Percentiles rank a stretch among this genome's conserved stretches.
Conservation (phyloP, 1,140 invertebrate species). For the Holotrichia oblita region DNA sequence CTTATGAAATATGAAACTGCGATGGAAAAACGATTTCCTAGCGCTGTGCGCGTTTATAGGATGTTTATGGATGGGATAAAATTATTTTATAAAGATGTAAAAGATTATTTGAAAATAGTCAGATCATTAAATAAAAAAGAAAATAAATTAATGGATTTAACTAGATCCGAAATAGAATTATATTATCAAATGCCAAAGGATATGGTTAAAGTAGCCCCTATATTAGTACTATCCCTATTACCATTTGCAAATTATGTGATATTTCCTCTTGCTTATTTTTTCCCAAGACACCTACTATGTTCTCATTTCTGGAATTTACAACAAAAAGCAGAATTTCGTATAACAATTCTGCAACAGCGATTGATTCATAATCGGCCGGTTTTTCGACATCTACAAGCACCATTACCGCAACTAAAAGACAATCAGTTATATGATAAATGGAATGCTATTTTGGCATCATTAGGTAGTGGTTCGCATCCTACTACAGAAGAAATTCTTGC, state of each 20-base stretch:
- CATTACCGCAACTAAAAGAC: constrained; percentile 65
- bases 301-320: constrained; percentile 88
- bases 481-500: constrained; percentile 70
- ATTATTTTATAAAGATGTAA: constrained; percentile 79
- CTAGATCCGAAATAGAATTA: constrained; percentile 75
- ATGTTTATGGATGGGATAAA: constrained; percentile 81
- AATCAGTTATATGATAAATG: constrained; percentile 65
- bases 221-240: constrained; percentile 78
- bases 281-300: constrained; percentile 75
- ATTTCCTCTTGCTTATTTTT: constrained; percentile 84
- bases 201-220: constrained; percentile 71
- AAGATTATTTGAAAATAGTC: constrained; percentile 72
- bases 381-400: constrained; percentile 73
- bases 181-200: constrained; percentile 71
- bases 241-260: constrained; percentile 88
- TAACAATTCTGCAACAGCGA: constrained; percentile 68
- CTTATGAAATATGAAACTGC: constrained; percentile 72
- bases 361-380: constrained; percentile 73
- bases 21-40: constrained; percentile 77
- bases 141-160: constrained; percentile 68
- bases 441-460: constrained; percentile 66
- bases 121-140: constrained; percentile 65
- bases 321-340: constrained; percentile 78
- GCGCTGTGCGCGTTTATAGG: constrained; percentile 79
- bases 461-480: constrained; percentile 82